Evolutionary conservation across 2,888 invertebrate species (phyloP).

Genomic region (Bellardia bayeri): DNA sequence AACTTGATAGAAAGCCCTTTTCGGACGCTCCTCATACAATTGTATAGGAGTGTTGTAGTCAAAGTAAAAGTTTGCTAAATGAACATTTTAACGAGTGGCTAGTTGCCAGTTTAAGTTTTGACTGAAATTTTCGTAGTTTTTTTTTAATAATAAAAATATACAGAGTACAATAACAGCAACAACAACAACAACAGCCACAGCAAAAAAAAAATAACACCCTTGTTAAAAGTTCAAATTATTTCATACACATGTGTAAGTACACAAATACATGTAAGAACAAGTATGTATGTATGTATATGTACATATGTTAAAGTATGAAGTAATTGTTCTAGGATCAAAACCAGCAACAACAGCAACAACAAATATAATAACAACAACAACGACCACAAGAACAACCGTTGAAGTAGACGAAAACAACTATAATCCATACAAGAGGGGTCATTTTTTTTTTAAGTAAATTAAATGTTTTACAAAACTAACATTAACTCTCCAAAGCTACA

Average conservation of each 20-base stretch:
- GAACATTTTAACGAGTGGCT: constrained; percentile 71
- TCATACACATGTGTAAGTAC: neutral
- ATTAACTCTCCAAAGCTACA: constrained; percentile 48
- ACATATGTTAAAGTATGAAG: neutral
- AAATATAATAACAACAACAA: constrained; percentile 14
- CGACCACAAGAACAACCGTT: constrained; percentile 41
- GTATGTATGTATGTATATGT: neutral
- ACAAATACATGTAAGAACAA: neutral
- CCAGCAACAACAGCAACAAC: constrained; percentile 4
- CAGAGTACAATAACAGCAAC: constrained; percentile 23
- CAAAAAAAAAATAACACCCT: constrained; percentile 18
- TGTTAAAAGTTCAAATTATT: constrained; percentile 67
- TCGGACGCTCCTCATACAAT: neutral
- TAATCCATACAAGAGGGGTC: neutral
- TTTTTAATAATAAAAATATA: constrained; percentile 15
- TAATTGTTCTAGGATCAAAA: constrained; percentile 2
- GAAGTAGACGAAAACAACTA: constrained; percentile 22
- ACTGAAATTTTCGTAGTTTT: constrained; percentile 40
- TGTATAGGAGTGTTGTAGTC: neutral
- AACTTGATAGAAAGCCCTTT: neutral
- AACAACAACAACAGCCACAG: neutral
- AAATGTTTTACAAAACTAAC: constrained; percentile 61
- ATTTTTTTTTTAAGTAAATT: constrained; percentile 55
- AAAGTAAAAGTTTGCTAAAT: constrained; percentile 50
- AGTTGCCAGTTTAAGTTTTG: constrained; percentile 66